Conservation (phyloP, 2,797 vertebrate genomes). For the Enteromius trimaculatus region DNA sequence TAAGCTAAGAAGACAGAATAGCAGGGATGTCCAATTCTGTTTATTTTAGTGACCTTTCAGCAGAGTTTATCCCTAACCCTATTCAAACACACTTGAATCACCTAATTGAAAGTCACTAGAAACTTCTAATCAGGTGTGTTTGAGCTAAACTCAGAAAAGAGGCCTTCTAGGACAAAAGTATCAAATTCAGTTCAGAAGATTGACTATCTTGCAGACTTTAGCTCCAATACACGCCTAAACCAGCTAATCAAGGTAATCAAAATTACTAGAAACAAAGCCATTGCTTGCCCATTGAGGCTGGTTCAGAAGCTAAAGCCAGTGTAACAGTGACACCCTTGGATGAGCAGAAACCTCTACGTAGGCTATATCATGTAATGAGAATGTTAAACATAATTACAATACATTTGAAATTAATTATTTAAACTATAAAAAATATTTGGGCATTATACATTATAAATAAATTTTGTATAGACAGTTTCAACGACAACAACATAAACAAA, state of each 20-base stretch:
- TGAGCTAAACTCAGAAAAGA: too few relatives aligned
- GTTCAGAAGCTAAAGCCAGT: too few relatives aligned
- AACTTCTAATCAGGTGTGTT: background rate
- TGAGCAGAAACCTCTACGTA: background rate
- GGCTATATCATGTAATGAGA: background rate
- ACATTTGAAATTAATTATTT: background rate
- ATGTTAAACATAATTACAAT: background rate
- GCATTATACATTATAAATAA: background rate
- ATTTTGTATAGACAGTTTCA: background rate
- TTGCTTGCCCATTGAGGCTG: too few relatives aligned
- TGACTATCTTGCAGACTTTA: too few relatives aligned
- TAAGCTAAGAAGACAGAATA: background rate
- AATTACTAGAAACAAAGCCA: too few relatives aligned
- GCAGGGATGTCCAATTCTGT: background rate
- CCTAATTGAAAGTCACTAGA: background rate
- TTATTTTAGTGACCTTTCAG: background rate
- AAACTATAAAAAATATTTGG: background rate
- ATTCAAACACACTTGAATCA: background rate
- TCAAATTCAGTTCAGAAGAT: too few relatives aligned
- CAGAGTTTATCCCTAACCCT: background rate
- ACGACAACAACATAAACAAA: too few relatives aligned
- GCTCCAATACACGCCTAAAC: too few relatives aligned
- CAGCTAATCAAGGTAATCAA: too few relatives aligned
- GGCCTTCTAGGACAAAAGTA: too few relatives aligned
- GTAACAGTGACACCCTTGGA: too few relatives aligned